Evolutionary conservation across 2,113 vertebrate genomes (phyloP), one percentile per base, ranked within the genome.

Genomic region (Fregetta grallaria): DNA sequence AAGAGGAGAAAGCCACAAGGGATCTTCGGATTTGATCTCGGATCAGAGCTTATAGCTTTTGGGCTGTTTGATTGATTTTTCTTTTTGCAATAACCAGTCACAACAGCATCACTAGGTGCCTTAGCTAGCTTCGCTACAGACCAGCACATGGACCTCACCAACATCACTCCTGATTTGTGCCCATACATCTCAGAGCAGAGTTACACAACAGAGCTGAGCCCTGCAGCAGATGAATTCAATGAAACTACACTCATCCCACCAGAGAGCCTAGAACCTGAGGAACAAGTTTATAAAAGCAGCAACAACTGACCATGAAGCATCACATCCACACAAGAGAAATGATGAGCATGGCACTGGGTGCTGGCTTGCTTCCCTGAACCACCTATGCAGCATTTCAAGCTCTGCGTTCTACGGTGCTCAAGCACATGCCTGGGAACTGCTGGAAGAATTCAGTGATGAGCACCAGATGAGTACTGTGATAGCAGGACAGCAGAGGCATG

Each of bases 351-450:
- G 44, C 1, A 0, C 1, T 8, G 36, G 59, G 26, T 32, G 15
- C 26, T 45, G 47, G 11, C 52, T 72, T 40, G 19, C 10, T 65
- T 40, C 58, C 34, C 23, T 34, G 36, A 50, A 30, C 73, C 32
- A 13, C 27, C 38, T 12, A 1, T 3, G 8, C 20, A 32, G 44
- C 0, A 0, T 32, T 47, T 30, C 20, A 40, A 47, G 68, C 25
- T 40, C 34, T 36, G 23, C 49, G 50, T 30, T 38, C 1, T 1
- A n/a, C 29, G 47, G 9, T 1, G 0, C n/a, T 17, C 1, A 0
- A 68, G 47, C 50, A 50, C 2, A 0, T 2, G 61, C 36, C 75
- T 47, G 44, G 34, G 44, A 52, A 32, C 9, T 25, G 25, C 82
- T 67, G 23, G 13, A 22, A 34, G 12, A 0, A 1, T 38, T 55